Conservation (phyloP, 1,140 invertebrate species). For the Semibalanus balanoides region DNA sequence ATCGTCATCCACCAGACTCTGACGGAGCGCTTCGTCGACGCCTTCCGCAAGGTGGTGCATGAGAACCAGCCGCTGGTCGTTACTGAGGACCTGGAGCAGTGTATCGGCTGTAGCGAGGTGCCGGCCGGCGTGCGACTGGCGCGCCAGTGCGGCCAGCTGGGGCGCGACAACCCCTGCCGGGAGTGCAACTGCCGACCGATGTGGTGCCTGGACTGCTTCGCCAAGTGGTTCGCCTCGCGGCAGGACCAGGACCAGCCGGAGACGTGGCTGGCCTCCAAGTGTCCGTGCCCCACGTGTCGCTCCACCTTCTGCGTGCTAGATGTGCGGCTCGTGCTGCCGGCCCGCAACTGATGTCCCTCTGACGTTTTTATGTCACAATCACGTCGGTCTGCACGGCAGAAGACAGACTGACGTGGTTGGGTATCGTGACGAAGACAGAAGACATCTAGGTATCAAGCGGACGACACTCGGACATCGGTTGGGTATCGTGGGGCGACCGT, state of each 20-base stretch:
- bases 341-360: no score
- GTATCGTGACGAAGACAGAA: no score
- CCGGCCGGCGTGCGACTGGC: conserved; percentile 63
- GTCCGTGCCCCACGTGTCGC: conserved; percentile 75
- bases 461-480: no score
- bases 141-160: conserved; percentile 44
- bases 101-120: conserved; percentile 69
- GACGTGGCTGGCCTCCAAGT: conserved; percentile 67
- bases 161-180: conserved; percentile 33
- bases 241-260: conserved; percentile 57
- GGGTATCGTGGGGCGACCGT: no score
- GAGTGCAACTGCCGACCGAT: conserved; percentile 61
- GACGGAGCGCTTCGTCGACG: conserved; percentile 66
- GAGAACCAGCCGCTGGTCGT: conserved; percentile 52
- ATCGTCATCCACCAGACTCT: conserved; percentile 63
- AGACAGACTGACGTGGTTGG: no score
- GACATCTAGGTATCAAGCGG: no score
- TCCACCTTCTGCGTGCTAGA: conserved; percentile 57
- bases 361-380: no score
- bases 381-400: no score
- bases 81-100: conserved; percentile 30
- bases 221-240: conserved; percentile 71
- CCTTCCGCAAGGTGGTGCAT: conserved; percentile 58
- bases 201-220: conserved; percentile 78
- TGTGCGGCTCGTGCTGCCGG: no score